Conservation (phyloP, 2,888 invertebrate species). For the Leptura quadrifasciata region DNA sequence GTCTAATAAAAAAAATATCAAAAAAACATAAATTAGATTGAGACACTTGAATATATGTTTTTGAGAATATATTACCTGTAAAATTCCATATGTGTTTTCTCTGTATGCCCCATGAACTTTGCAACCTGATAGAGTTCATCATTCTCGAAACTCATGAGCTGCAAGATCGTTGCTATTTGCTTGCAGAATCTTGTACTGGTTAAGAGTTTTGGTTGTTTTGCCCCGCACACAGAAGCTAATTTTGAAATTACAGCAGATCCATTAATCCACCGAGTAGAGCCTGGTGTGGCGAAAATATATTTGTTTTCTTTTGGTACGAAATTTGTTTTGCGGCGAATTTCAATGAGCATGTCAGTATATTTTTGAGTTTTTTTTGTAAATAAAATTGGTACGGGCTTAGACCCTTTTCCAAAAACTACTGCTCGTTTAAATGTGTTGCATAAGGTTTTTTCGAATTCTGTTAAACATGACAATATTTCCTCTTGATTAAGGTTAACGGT, state of each 20-base stretch:
- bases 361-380: conserved; percentile 2
- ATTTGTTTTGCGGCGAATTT: background rate
- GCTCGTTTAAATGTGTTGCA: conserved; percentile 15
- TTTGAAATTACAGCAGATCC: background rate
- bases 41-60: too few species aligned
- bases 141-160: conserved; percentile 26
- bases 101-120: conserved; percentile 26
- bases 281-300: conserved; percentile 2
- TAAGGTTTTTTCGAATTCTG: conserved; percentile 42
- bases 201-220: conserved; percentile 10
- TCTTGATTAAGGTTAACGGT: conserved; percentile 38
- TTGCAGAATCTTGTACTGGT: conserved; percentile 20
- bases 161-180: conserved; percentile 19
- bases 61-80: too few species aligned
- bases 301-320: background rate
- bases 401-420: conserved; percentile 26
- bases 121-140: conserved; percentile 18
- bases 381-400: conserved; percentile 5
- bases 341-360: background rate
- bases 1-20: background rate
- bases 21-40: background rate
- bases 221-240: background rate
- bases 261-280: background rate
- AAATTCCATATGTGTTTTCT: conserved; percentile 29
- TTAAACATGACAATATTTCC: conserved; percentile 40